These are phyloP conservation scores for Branchinecta lindahli DNA, from an alignment of 1,140 invertebrate species.

Conservation along the genomic window DNA sequence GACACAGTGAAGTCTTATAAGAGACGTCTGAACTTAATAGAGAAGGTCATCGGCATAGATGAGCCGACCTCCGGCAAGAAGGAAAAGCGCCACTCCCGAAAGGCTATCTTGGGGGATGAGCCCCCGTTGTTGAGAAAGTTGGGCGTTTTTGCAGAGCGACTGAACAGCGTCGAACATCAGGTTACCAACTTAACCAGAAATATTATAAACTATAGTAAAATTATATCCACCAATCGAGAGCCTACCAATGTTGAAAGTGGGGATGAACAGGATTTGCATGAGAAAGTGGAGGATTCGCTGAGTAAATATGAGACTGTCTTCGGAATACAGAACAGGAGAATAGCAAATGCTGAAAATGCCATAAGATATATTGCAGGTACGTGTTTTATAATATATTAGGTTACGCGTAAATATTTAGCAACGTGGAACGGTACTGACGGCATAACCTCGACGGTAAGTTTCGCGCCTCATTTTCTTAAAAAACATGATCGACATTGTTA, in stretches of 20 bases:
- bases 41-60: background rate
- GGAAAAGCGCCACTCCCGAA: background rate
- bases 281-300: background rate
- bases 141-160: background rate
- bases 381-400: background rate
- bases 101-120: background rate
- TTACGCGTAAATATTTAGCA: too few relatives aligned
- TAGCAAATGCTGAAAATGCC: background rate
- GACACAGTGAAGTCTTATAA: background rate
- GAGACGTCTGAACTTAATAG: background rate
- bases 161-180: background rate
- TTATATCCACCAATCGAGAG: background rate
- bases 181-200: background rate
- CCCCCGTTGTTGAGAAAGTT: background rate
- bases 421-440: too few relatives aligned
- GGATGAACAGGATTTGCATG: background rate
- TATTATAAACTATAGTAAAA: background rate
- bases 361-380: background rate
- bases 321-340: background rate
- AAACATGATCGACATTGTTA: too few relatives aligned
- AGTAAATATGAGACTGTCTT: background rate
- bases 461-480: too few relatives aligned
- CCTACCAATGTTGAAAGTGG: background rate
- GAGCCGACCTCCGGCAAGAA: background rate
- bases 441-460: too few relatives aligned